Base-by-base conservation (phyloP, 1,140 invertebrate species). In the Bilobella aurantiaca region DNA sequence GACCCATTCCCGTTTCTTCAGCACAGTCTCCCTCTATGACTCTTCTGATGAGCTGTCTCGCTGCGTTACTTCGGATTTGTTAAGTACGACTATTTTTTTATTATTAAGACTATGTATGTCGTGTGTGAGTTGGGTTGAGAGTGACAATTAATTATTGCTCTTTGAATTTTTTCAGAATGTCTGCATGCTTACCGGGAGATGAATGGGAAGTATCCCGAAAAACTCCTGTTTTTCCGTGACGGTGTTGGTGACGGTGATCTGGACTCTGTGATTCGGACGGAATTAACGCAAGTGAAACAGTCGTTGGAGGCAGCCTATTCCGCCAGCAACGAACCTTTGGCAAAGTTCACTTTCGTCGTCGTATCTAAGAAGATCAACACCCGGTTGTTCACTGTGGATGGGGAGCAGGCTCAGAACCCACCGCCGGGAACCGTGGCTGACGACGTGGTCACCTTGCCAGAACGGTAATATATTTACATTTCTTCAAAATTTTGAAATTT, bases 191-290 rank as follows among this genome's bases (percentile, higher is more conserved):
- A 71, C 53, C 0, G 28, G 1, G 3, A 30, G 16, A 72, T 69
- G 18, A 90, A 90, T 75, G 84, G 83, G 0, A 49, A 31, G 30
- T 81, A 83, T 63, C 93, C 93, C 0, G 81, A 86, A 0, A 85
- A 83, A 72, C 88, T 97, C 31, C 81, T 97, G 3, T 83, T 97
- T 25, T 96, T 86, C 78, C 82, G 93, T 64, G 94, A 97, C 80
- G 94, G 94, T 31, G 90, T 97, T 2, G 86, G 90, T n/a, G 92
- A 96, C 77, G 91, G 92, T 0, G 87, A 94, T 75, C 71, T 97
- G 1, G 79, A 84, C 1, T 72, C 81, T 0, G 82, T 90, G 5
- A 74, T 79, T 34, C 79, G 86, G 0, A 87, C 88, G 73, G 93
- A 71, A 46, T 5, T 71, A n/a, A n/a, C n/a, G n/a, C n/a, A n/a